Conservation (phyloP, 2,113 vertebrate genomes). For the Sphaerodactylus townsendi region DNA sequence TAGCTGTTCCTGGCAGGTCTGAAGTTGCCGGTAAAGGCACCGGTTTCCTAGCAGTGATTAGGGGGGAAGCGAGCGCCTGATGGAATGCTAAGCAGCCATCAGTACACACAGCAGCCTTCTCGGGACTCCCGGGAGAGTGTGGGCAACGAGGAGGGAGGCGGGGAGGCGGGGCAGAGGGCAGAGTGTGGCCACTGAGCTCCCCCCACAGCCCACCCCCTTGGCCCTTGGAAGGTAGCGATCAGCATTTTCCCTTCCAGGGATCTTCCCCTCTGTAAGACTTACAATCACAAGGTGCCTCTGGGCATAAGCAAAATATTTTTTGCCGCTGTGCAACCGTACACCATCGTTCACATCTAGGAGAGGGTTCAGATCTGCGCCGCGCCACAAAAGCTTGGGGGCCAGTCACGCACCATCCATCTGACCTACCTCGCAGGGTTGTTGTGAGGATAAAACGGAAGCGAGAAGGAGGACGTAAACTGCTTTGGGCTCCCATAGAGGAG, state of each 20-base stretch:
- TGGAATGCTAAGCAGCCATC: constrained; percentile 33
- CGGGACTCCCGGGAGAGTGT: constrained; percentile 6
- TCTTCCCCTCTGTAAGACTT: background rate
- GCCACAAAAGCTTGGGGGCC: too few species aligned
- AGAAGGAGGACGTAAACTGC: too few species aligned
- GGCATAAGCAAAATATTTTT: background rate
- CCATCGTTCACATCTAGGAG: background rate
- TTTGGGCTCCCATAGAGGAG: too few species aligned
- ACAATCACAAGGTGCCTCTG: background rate
- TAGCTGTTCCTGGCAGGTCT: constrained; percentile 40
- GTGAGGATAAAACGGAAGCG: too few species aligned
- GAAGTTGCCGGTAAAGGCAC: constrained; percentile 39
- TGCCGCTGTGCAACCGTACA: background rate
- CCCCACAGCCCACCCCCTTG: background rate
- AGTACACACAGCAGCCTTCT: background rate
- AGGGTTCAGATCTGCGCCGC: background rate
- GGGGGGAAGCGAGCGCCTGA: constrained; percentile 14
- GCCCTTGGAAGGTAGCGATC: background rate
- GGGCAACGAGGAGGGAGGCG: background rate
- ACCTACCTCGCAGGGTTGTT: too few species aligned
- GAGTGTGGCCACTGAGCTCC: background rate
- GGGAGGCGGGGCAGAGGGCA: background rate
- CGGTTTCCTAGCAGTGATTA: constrained; percentile 29
- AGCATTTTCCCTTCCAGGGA: background rate
- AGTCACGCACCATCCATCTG: too few species aligned